phyloP scores from a whole-genome alignment of 2,797 vertebrate species.

The Hyperoplus lanceolatus region DNA sequence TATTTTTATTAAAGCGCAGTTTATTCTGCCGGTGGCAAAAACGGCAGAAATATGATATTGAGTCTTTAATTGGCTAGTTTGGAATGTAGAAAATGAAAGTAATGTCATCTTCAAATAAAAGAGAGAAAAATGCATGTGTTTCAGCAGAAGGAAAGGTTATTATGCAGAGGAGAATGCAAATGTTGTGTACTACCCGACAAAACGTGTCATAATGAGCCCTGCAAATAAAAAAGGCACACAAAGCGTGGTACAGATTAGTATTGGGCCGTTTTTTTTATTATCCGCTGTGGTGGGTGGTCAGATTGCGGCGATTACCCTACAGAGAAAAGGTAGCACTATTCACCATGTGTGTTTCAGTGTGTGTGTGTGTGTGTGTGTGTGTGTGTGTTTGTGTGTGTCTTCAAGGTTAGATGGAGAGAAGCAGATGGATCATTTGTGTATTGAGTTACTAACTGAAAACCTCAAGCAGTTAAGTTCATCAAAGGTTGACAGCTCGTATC shows the following conservation, averaged over 20 bases:
- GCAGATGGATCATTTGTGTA: slow-evolving; percentile 38
- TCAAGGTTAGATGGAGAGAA: slow-evolving; percentile 44
- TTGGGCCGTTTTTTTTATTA: slow-evolving; percentile 29
- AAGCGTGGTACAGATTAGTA: slow-evolving; percentile 7
- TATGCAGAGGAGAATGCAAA: slow-evolving; percentile 36
- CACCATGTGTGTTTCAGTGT: slow-evolving; percentile 15
- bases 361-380: slow-evolving; percentile 16
- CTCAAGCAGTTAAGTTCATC: slow-evolving; percentile 42
- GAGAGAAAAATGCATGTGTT: slow-evolving; percentile 20
- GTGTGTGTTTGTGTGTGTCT: slow-evolving; percentile 4
- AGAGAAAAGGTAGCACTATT: slow-evolving; percentile 41
- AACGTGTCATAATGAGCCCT: slow-evolving; percentile 37
- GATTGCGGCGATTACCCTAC: slow-evolving; percentile 39
- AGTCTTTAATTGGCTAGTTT: slow-evolving; percentile 27
- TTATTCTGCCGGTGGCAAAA: not conserved
- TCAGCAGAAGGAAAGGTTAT: slow-evolving; percentile 6
- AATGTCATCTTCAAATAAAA: not conserved
- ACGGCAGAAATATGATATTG: slow-evolving; percentile 16
- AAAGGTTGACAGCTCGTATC: slow-evolving; percentile 34
- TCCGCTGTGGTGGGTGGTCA: slow-evolving; percentile 43
- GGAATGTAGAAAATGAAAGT: slow-evolving; percentile 6
- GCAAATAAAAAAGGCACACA: slow-evolving; percentile 17
- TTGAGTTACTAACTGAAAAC: slow-evolving; percentile 43
- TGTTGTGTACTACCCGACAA: slow-evolving; percentile 17
- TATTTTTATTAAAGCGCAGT: not conserved